Evolutionary conservation across 2,888 invertebrate species (phyloP).

Genomic region (Diloba caeruleocephala): DNA sequence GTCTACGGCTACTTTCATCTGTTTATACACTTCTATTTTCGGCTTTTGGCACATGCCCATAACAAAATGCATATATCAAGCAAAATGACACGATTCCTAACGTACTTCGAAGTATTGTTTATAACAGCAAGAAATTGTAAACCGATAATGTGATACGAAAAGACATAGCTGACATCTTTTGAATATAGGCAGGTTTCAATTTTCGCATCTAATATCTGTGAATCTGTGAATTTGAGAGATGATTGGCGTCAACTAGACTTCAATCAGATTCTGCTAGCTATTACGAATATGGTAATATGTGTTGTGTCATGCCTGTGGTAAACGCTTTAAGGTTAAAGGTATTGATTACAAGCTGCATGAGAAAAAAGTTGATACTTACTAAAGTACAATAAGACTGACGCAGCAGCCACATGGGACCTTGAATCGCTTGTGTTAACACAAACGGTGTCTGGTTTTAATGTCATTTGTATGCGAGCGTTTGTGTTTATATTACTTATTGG

Average conservation of each 20-base stretch:
- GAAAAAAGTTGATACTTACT: conserved; percentile 22
- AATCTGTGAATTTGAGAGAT: conserved; percentile 11
- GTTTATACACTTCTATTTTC: conserved; percentile 77
- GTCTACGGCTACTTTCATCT: conserved; percentile 76
- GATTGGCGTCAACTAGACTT: conserved; percentile 3
- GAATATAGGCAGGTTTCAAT: conserved; percentile 22
- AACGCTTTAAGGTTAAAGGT: conserved; percentile 13
- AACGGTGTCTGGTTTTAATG: conserved; percentile 16
- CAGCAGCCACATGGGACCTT: conserved; percentile 59
- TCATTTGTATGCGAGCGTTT: no score
- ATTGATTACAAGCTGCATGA: conserved; percentile 22
- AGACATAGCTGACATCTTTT: conserved; percentile 13
- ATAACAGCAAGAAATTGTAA: conserved; percentile 13
- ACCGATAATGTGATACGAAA: conserved; percentile 2
- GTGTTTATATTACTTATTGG: no score
- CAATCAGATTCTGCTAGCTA: conserved; percentile 23
- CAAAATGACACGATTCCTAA: conserved; percentile 44
- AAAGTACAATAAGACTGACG: conserved; percentile 34
- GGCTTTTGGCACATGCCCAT: conserved; percentile 73
- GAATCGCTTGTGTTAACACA: conserved; percentile 31
- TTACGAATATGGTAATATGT: conserved; percentile 18
- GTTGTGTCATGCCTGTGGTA: conserved; percentile 12
- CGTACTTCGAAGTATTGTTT: conserved; percentile 26
- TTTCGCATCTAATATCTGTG: conserved; percentile 25
- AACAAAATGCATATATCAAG: conserved; percentile 36